Evolutionary conservation across 2,888 invertebrate species (phyloP).

Genomic region (Rhopalosiphum nymphaeae): DNA sequence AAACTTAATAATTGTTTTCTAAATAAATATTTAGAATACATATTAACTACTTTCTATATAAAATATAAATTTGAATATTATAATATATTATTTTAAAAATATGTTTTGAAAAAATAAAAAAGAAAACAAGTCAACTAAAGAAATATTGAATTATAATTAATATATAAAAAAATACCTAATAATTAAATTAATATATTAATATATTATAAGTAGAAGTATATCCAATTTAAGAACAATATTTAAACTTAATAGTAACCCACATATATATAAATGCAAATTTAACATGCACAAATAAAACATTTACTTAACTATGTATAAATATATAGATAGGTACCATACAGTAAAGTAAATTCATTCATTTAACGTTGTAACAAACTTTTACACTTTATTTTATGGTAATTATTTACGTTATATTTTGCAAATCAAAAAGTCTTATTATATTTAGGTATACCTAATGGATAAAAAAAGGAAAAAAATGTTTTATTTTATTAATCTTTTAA

Average conservation of each 20-base stretch:
- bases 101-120: too few relatives aligned
- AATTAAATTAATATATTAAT: too few relatives aligned
- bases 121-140: too few relatives aligned
- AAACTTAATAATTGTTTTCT: neutral
- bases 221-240: too few relatives aligned
- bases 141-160: too few relatives aligned
- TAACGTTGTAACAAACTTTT: slow-evolving; percentile 12
- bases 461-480: neutral
- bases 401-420: neutral
- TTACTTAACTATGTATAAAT: neutral
- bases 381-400: neutral
- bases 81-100: too few relatives aligned
- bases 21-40: neutral
- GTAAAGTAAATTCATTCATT: neutral
- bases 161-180: too few relatives aligned
- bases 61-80: neutral
- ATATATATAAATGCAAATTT: too few relatives aligned
- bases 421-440: neutral
- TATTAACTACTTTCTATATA: neutral
- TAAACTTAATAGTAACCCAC: too few relatives aligned
- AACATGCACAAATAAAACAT: neutral
- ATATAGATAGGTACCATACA: neutral
- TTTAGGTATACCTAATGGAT: neutral
- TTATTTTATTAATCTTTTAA: neutral
- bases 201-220: too few relatives aligned